Conservation (phyloP, 2,888 invertebrate species). For the Cephus sareptanus region DNA sequence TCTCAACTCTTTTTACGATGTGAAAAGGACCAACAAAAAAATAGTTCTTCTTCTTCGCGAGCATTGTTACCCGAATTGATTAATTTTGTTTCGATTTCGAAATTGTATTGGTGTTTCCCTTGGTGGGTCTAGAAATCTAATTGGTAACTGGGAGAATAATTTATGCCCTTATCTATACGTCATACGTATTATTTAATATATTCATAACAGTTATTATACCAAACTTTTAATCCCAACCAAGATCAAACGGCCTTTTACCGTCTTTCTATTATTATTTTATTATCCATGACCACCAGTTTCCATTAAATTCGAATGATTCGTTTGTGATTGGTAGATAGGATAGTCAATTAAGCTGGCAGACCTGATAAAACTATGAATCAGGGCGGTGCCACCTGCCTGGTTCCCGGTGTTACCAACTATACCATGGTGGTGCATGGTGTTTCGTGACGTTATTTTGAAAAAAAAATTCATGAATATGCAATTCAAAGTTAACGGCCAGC, state of each 20-base stretch:
- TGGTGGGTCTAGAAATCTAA: background rate
- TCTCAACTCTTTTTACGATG: conserved; percentile 15
- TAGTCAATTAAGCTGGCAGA: background rate
- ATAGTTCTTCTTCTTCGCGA: background rate
- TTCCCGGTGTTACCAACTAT: background rate
- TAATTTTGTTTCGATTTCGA: background rate
- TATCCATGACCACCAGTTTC: too few species aligned
- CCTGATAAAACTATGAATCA: conserved; percentile 18
- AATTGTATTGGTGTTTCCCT: background rate
- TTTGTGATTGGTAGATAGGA: too few species aligned
- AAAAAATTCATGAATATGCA: conserved; percentile 21
- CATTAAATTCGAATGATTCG: too few species aligned
- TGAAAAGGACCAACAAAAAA: background rate
- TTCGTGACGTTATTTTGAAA: conserved; percentile 9
- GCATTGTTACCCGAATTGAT: background rate
- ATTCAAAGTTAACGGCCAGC: conserved; percentile 20
- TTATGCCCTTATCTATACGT: background rate
- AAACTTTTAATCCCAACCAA: too few species aligned
- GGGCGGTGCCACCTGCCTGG: conserved; percentile 16
- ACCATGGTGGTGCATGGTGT: background rate
- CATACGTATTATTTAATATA: background rate
- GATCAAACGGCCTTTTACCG: too few species aligned
- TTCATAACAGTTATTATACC: background rate
- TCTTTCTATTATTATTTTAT: too few species aligned
- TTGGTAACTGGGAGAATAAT: background rate